Evolutionary conservation across 1,140 invertebrate genomes (phyloP).

Genomic region (Nephila pilipes): DNA sequence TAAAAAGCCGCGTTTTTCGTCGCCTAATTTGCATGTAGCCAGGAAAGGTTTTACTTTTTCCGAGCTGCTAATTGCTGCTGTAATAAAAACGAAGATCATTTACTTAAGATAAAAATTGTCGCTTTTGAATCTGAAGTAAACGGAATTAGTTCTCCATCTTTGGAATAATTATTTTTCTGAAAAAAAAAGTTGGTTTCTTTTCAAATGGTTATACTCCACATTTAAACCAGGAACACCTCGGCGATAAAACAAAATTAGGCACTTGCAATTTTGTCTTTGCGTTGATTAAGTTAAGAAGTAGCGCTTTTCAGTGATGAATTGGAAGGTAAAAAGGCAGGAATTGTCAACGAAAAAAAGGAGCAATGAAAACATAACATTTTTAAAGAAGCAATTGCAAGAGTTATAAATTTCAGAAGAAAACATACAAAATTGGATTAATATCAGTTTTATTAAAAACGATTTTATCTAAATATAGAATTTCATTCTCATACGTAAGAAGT

Average conservation of each 20-base stretch:
- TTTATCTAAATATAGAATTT: not conserved
- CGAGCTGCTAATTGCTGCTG: slow-evolving; percentile 57
- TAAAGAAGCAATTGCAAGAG: not conserved
- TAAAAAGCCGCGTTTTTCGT: slow-evolving; percentile 53
- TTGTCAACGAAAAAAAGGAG: not conserved
- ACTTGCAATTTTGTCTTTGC: not conserved
- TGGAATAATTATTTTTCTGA: not conserved
- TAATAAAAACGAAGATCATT: slow-evolving; percentile 60
- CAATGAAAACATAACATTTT: not conserved
- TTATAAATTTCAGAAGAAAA: not conserved
- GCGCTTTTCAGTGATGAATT: not conserved
- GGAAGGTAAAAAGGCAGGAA: not conserved
- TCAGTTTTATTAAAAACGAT: not conserved
- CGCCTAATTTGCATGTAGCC: slow-evolving; percentile 63
- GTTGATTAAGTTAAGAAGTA: not conserved
- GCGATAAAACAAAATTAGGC: not conserved
- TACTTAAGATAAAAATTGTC: slow-evolving; percentile 51
- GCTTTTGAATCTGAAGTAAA: slow-evolving; percentile 42
- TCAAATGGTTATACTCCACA: not conserved
- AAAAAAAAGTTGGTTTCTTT: slow-evolving; percentile 30
- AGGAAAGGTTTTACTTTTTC: slow-evolving; percentile 56
- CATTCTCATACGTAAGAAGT: too few relatives aligned
- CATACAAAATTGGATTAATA: not conserved
- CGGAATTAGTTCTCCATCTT: slow-evolving; percentile 27
- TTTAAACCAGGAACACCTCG: not conserved